A percentile compares a stretch with the other conserved stretches of the same genome.
Evolutionary conservation across 92 coral and sea anemone genomes (phyloP).

Genomic region (Umimayanthus kanabou): DNA sequence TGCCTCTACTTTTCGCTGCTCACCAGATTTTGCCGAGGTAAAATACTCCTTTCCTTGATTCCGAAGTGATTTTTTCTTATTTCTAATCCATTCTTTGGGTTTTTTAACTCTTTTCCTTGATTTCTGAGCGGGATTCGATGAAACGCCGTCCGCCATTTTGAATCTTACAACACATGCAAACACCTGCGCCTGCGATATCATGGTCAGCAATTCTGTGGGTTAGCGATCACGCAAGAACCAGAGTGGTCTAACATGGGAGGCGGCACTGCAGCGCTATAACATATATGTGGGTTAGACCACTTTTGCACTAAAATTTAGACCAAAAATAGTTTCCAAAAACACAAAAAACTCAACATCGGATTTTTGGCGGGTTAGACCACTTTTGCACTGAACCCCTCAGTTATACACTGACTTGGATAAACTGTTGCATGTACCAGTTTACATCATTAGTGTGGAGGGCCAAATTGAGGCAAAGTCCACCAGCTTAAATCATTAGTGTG

Average conservation of each 20-base stretch:
- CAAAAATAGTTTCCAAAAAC: not conserved
- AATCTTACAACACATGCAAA: slow-evolving; percentile 1
- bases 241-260: not conserved
- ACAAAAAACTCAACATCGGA: too few species aligned
- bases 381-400: too few species aligned
- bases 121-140: slow-evolving; percentile 12
- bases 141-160: slow-evolving; percentile 46
- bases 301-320: slow-evolving; percentile 30
- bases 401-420: too few species aligned
- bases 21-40: slow-evolving; percentile 31
- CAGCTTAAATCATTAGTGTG: too few species aligned
- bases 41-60: slow-evolving; percentile 49
- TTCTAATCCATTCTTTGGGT: slow-evolving; percentile 41
- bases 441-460: too few species aligned
- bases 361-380: too few species aligned
- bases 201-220: not conserved
- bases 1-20: slow-evolving; percentile 36
- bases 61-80: slow-evolving; percentile 22
- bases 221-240: not conserved
- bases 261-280: slow-evolving; percentile 4
- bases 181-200: not conserved
- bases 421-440: too few species aligned
- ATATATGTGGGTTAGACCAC: slow-evolving; percentile 17
- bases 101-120: slow-evolving; percentile 22
- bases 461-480: too few species aligned